Conservation (phyloP, 2,888 invertebrate species). For the Drosophila rellima region DNA sequence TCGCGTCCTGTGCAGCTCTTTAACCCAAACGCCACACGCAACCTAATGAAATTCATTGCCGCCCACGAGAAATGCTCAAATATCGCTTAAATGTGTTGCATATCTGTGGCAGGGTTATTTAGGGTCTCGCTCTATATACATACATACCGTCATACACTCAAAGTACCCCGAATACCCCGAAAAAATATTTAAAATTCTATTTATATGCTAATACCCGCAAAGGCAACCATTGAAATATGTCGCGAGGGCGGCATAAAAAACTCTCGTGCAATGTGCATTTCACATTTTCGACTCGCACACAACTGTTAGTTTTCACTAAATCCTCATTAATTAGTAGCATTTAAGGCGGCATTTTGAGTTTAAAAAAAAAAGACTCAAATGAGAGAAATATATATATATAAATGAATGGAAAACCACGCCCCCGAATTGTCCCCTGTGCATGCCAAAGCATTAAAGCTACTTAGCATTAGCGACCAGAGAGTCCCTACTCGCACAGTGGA, state of each 20-base stretch:
- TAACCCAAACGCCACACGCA: slow-evolving; percentile 62
- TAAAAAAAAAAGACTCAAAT: slow-evolving; percentile 12
- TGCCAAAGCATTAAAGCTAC: slow-evolving; percentile 71
- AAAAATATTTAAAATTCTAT: slow-evolving; percentile 82
- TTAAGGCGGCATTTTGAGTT: slow-evolving; percentile 75
- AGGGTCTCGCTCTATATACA: slow-evolving; percentile 23
- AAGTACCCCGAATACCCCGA: slow-evolving; percentile 41
- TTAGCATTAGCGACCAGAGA: slow-evolving; percentile 61
- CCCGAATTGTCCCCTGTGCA: slow-evolving; percentile 11
- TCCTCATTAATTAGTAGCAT: slow-evolving; percentile 83
- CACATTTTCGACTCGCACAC: slow-evolving; percentile 35
- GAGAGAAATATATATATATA: slow-evolving; percentile 11
- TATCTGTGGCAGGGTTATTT: slow-evolving; percentile 47
- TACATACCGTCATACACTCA: slow-evolving; percentile 61
- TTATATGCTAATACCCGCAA: slow-evolving; percentile 77
- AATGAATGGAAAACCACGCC: slow-evolving; percentile 30
- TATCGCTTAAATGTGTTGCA: slow-evolving; percentile 46
- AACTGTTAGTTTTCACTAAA: slow-evolving; percentile 80
- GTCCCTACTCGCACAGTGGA: slow-evolving; percentile 62
- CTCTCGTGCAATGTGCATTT: slow-evolving; percentile 69
- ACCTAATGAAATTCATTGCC: slow-evolving; percentile 63
- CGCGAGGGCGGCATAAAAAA: slow-evolving; percentile 43
- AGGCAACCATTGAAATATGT: slow-evolving; percentile 46
- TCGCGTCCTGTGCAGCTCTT: slow-evolving; percentile 69
- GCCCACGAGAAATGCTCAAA: slow-evolving; percentile 34